Evolutionary conservation across 2,113 vertebrate genomes (phyloP), one percentile per base, ranked within the genome.

Genomic region (Clarias gariepinus): DNA sequence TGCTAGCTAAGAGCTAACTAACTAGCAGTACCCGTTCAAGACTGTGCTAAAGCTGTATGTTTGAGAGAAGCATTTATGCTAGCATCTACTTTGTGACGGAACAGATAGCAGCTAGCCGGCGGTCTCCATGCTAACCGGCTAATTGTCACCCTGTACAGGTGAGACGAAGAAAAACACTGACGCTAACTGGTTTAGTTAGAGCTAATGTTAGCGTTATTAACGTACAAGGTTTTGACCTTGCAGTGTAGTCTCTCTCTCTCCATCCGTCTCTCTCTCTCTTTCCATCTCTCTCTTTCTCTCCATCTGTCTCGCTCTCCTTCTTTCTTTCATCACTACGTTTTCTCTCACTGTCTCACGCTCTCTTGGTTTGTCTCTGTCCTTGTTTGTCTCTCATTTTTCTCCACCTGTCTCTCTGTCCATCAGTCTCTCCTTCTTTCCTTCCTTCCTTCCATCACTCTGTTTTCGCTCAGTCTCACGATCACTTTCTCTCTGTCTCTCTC

Each of bases 231-330:
- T 7, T 47, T 47, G 41, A 47, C 41, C 19, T 10, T 41, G 69
- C 33, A 73, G 33, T 73, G 69, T 7, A 41, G 33, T 36, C 66
- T 15, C 2, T 4, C 71, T 30, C 61, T 73, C 73, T 11, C 36
- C 66, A 19, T 90, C 81, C 80, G 47, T 11, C 79, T 33, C 8
- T 74, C 68, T 23, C 68, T 61, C n/a, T 61, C 23, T 78, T 23
- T 68, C 87, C 89, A 86, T 86, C 85, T 63, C 21, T 85, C 16
- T 85, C 69, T 69, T 36, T 69, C 33, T 83, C 18, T 33, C 28
- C 1, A n/a, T 4, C 36, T 30, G 52, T 21, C 33, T 74, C 23
- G 13, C n/a, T 64, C 5, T 63, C 53, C n/a, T n/a, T n/a, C n/a
- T n/a, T n/a, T n/a, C n/a, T n/a, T n/a, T n/a, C n/a, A n/a, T n/a